Conservation (phyloP, 2,797 vertebrate genomes). For the Muscicapa striata region DNA sequence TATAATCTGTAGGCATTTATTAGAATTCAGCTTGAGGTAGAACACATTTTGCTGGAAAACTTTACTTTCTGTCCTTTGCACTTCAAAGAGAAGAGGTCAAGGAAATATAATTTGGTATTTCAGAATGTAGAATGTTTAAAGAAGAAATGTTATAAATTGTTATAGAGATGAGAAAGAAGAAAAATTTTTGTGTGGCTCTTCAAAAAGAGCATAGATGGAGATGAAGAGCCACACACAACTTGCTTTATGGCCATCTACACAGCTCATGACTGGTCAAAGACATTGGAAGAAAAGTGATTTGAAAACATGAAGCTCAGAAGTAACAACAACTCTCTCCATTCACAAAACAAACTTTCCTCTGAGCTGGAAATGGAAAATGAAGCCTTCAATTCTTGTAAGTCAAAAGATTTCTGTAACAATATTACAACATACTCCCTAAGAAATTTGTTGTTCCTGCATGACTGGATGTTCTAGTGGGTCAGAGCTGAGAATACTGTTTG, state of each 20-base stretch:
- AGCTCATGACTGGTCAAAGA: background rate
- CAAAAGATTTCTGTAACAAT: background rate
- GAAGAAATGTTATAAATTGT: constrained; percentile 22
- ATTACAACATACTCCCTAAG: background rate
- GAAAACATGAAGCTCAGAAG: background rate
- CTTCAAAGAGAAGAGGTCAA: constrained; percentile 29
- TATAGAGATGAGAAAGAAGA: constrained; percentile 15
- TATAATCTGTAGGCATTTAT: constrained; percentile 76
- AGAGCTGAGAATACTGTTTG: background rate
- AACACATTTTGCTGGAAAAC: constrained; percentile 38
- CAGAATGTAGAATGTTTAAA: constrained; percentile 35
- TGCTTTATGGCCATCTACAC: background rate
- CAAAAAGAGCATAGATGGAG: background rate
- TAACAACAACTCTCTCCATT: fast-evolving
- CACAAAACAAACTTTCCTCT: background rate
- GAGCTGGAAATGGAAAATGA: background rate
- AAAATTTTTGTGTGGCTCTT: no score
- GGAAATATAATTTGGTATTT: constrained; percentile 39
- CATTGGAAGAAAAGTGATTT: background rate
- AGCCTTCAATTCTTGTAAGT: background rate
- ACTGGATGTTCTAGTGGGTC: background rate
- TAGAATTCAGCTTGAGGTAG: constrained; percentile 71
- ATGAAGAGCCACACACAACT: constrained; percentile 27
- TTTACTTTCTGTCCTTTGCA: constrained; percentile 15
- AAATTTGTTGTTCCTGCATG: background rate